phyloP scores from a whole-genome alignment of 2,888 invertebrate species.

The Ophioninae sp. region DNA sequence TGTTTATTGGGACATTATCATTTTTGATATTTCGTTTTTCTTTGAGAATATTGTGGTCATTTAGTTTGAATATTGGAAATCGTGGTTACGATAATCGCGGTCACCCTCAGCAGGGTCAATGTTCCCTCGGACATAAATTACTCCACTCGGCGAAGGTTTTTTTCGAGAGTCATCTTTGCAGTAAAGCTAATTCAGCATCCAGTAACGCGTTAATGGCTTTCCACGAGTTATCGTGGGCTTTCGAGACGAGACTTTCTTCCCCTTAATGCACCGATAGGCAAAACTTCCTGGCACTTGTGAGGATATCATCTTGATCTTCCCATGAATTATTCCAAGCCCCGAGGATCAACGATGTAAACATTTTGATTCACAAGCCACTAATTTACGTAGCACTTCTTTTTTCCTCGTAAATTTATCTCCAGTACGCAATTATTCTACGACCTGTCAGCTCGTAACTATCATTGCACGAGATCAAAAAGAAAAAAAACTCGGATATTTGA shows the following conservation, averaged over 20 bases:
- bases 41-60: not conserved
- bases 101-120: conserved; percentile 17
- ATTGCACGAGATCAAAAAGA: not conserved
- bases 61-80: not conserved
- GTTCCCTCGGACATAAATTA: conserved; percentile 13
- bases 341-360: conserved; percentile 40
- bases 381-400: not conserved
- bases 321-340: conserved; percentile 13
- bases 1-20: too few species aligned
- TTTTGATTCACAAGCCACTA: not conserved
- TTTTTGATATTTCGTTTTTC: not conserved
- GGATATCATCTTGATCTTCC: not conserved
- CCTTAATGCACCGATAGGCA: conserved; percentile 32
- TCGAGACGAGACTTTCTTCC: conserved; percentile 19
- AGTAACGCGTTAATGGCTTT: conserved; percentile 54
- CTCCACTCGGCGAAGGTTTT: conserved; percentile 7
- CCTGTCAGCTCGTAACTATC: not conserved
- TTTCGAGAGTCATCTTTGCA: conserved; percentile 19
- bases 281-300: conserved; percentile 15
- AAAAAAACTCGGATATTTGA: not conserved
- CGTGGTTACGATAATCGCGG: not conserved
- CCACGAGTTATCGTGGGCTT: conserved; percentile 51
- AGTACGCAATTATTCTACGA: conserved; percentile 13
- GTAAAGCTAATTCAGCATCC: conserved; percentile 41
- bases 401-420: conserved; percentile 15